Evolutionary conservation across 2,113 vertebrate species (phyloP).

Genomic region (Chaetodon trifascialis): DNA sequence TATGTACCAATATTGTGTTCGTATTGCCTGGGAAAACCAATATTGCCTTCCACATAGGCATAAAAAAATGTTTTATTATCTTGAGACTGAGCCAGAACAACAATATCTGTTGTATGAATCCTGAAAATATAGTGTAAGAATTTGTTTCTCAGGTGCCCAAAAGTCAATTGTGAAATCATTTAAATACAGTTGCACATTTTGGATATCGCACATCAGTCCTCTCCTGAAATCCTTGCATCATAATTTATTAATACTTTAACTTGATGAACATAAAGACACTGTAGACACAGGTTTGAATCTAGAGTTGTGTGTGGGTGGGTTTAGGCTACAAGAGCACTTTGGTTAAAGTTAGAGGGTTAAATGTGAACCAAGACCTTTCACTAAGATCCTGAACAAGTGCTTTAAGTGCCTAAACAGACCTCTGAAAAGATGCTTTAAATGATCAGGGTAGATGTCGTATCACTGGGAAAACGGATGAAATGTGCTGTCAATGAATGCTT

Average conservation of each 20-base stretch:
- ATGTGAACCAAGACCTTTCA: too few species aligned
- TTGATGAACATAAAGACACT: too few species aligned
- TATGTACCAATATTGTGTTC: constrained; percentile 52
- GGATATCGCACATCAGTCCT: background rate
- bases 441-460: too few species aligned
- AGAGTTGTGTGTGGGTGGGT: too few species aligned
- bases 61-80: constrained; percentile 16
- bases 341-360: too few species aligned
- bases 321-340: too few species aligned
- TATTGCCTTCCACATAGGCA: constrained; percentile 31
- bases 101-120: constrained; percentile 1
- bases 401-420: background rate
- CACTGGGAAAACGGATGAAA: background rate
- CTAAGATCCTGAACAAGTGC: too few species aligned
- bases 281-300: background rate
- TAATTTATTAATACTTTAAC: too few species aligned
- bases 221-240: too few species aligned
- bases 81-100: background rate
- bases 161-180: background rate
- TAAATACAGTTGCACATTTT: background rate
- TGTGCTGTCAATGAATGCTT: background rate
- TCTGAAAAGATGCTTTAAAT: too few species aligned
- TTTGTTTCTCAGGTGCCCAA: background rate
- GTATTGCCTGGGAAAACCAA: constrained; percentile 53
- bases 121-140: background rate